Conservation (phyloP, 2,797 vertebrate genomes). For the Sebastes goodei region DNA sequence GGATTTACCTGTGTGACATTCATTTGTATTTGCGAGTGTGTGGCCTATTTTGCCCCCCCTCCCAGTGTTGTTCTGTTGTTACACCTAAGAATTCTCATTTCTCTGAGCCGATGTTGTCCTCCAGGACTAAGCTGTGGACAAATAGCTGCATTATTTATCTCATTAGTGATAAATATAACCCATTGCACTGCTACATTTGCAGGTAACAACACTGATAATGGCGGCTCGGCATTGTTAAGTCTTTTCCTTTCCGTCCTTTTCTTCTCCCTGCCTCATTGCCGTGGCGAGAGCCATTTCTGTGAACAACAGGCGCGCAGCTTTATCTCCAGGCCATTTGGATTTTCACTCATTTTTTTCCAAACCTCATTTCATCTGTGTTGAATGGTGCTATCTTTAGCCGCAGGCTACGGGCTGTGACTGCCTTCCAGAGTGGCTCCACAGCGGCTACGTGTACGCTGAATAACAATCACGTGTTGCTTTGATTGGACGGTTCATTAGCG, state of each 20-base stretch:
- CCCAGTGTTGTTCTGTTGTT: constrained; percentile 32
- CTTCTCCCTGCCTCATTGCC: constrained; percentile 26
- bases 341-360: constrained; percentile 61
- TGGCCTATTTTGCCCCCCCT: background rate
- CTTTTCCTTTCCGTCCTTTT: constrained; percentile 24
- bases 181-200: constrained; percentile 48
- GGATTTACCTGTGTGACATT: constrained; percentile 1
- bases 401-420: constrained; percentile 57
- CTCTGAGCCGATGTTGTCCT: constrained; percentile 38
- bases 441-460: constrained; percentile 29
- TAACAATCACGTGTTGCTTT: constrained; percentile 49
- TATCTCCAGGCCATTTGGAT: constrained; percentile 73
- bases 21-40: constrained; percentile 20
- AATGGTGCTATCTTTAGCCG: constrained; percentile 72
- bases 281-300: constrained; percentile 57
- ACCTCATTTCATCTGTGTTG: constrained; percentile 74
- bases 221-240: constrained; percentile 22
- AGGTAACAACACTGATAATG: constrained; percentile 62
- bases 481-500: constrained; percentile 60
- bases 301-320: constrained; percentile 66
- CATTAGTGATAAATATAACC: constrained; percentile 72
- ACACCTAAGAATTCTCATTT: constrained; percentile 45
- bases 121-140: constrained; percentile 51
- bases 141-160: constrained; percentile 69
- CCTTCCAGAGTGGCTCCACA: constrained; percentile 47